Percentiles rank a stretch among this genome's conserved stretches.
These are phyloP conservation scores for Eupeodes corollae DNA, from an alignment of 1,140 invertebrate species.

Conservation along the genomic window DNA sequence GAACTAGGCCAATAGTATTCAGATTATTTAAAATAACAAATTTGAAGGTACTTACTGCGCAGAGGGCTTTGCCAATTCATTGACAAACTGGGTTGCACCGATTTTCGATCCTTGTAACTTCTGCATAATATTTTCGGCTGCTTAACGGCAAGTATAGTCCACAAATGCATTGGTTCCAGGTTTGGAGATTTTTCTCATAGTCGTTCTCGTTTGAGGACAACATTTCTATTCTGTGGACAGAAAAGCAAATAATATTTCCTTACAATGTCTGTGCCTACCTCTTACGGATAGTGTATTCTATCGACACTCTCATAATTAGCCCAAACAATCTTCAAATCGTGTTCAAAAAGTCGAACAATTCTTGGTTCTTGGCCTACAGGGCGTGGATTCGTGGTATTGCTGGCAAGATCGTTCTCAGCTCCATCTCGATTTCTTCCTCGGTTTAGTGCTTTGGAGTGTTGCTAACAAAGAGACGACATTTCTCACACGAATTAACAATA, in stretches of 20 bases:
- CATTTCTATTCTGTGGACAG: conserved; percentile 11
- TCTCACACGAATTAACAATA: conserved; percentile 10
- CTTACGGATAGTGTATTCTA: conserved; percentile 1
- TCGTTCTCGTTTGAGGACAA: conserved; percentile 3
- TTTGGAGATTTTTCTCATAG: conserved; percentile 9
- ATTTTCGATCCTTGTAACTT: conserved; percentile 6
- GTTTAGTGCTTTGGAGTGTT: conserved; percentile 10
- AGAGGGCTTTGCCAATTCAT: conserved; percentile 11
- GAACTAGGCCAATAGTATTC: neutral
- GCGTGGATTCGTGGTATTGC: conserved; percentile 6
- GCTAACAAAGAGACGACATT: conserved; percentile 10
- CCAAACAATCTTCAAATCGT: conserved; percentile 12
- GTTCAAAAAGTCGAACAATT: conserved; percentile 6
- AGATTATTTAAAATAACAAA: neutral
- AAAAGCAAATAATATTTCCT: neutral
- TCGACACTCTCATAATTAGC: conserved; percentile 7
- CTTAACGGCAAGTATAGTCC: conserved; percentile 8
- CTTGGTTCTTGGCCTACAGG: conserved; percentile 10
- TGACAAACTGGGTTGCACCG: neutral
- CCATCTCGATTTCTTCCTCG: conserved; percentile 6
- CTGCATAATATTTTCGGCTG: conserved; percentile 9
- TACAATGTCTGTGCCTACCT: neutral
- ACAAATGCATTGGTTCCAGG: conserved; percentile 8
- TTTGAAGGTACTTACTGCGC: conserved; percentile 5
- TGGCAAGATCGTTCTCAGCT: conserved; percentile 7